Base-by-base conservation (phyloP, 1,140 invertebrate species). In the Sitophilus oryzae region DNA sequence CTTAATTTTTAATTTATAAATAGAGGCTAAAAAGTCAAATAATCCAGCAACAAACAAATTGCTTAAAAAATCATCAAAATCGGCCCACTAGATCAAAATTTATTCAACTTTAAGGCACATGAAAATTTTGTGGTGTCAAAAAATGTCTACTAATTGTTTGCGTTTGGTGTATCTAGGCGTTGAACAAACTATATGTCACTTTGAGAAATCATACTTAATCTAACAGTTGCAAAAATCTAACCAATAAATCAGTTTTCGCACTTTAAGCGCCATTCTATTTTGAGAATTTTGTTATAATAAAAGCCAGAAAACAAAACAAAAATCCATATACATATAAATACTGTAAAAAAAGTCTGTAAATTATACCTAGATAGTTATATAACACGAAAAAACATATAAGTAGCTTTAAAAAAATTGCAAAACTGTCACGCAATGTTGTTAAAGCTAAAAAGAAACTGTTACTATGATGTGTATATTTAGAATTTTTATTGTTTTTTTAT, bases 341-440 rank as follows among this genome's bases (percentile, higher is more conserved):
- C 22, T 44, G 42, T 44, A 44, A 44, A 44, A 44, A 42, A 44
- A 4, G 36, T 37, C 3, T 44, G 42, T 44, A 44, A 44, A 44
- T 18, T 44, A 44, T 44, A 25, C 3, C 4, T 44, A 44, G 20
- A n/a, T 44, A 44, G 20, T n/a, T n/a, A 23, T 44, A 10, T 44
- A 22, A 9, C 5, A 6, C 3, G 19, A n/a, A 16, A 38, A 16
- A 38, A 38, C 36, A 38, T 16, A 14, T 34, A 41, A 15, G 21
- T 10, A 44, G 42, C 42, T 44, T 44, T 44, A 44, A 44, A 19
- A 21, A 44, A 25, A 19, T 19, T 21, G 22, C n/a, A n/a, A 18
- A 10, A 23, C 14, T n/a, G n/a, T 25, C 1, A 1, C 21, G 21
- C 20, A 14, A 25, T 44, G 30, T 6, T 22, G 11, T 38, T 20